phyloP scores from a whole-genome alignment of 2,797 vertebrate species.

The Muscicapa comitata region DNA sequence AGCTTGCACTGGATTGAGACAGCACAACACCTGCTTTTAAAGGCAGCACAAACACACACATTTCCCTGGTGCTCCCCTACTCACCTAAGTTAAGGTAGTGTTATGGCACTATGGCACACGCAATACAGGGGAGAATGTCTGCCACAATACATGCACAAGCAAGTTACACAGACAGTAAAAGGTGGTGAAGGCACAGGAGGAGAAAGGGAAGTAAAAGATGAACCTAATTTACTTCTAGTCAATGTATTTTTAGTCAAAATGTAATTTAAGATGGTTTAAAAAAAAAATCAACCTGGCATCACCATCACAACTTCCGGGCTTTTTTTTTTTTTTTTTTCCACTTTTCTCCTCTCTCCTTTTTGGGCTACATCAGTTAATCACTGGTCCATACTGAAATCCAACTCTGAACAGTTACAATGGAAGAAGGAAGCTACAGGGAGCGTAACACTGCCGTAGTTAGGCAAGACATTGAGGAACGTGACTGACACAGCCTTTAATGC shows the following conservation, averaged over 20 bases:
- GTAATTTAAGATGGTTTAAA: slow-evolving; percentile 20
- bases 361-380: slow-evolving; percentile 48
- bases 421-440: slow-evolving; percentile 64
- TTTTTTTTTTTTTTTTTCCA: not conserved
- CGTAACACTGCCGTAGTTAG: slow-evolving; percentile 59
- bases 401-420: slow-evolving; percentile 25
- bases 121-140: slow-evolving; percentile 31
- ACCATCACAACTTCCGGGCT: not conserved
- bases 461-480: slow-evolving; percentile 60
- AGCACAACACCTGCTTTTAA: slow-evolving; percentile 1
- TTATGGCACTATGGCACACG: slow-evolving; percentile 63
- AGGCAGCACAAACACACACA: slow-evolving; percentile 9
- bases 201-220: slow-evolving; percentile 4
- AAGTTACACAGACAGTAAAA: slow-evolving; percentile 59
- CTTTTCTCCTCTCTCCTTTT: not conserved
- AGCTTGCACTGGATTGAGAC: slow-evolving; percentile 20
- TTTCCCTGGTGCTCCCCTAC: not conserved
- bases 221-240: not conserved
- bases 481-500: slow-evolving; percentile 59
- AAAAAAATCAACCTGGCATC: slow-evolving; percentile 55
- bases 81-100: not conserved
- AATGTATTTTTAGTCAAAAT: slow-evolving; percentile 22
- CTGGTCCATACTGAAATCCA: slow-evolving; percentile 39
- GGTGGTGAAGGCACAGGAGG: not conserved
- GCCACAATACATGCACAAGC: slow-evolving; percentile 74